These are phyloP conservation scores for Adelosebastes latens DNA, from an alignment of 2,797 vertebrate species.

Conservation along the genomic window DNA sequence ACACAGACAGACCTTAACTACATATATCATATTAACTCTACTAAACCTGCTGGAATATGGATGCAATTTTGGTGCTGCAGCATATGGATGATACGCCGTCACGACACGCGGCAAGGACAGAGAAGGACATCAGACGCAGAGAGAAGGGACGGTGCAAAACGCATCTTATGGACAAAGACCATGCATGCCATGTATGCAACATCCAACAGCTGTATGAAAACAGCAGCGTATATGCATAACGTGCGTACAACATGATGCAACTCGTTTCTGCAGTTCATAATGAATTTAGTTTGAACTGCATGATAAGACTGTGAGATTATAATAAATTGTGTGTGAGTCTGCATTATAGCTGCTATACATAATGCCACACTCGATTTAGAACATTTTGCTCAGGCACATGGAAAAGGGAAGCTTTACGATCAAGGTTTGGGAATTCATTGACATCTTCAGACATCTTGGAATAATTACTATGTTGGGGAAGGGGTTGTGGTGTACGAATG, in stretches of 20 bases:
- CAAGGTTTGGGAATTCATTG: slow-evolving; percentile 53
- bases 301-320: neutral
- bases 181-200: neutral
- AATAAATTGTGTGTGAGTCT: neutral
- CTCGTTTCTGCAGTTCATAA: slow-evolving; percentile 4
- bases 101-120: slow-evolving; percentile 35
- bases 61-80: slow-evolving; percentile 7
- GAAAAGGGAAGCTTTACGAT: slow-evolving; percentile 26
- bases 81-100: neutral
- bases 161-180: neutral
- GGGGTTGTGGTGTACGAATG: neutral
- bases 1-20: neutral
- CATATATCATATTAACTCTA: neutral
- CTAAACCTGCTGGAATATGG: neutral
- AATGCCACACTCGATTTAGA: neutral
- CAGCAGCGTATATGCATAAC: neutral
- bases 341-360: neutral
- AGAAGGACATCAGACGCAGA: slow-evolving; percentile 27
- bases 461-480: slow-evolving; percentile 63
- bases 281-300: neutral
- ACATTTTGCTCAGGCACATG: slow-evolving; percentile 5
- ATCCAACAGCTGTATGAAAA: slow-evolving; percentile 33
- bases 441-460: slow-evolving; percentile 77
- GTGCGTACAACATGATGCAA: neutral
- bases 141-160: neutral